Percentiles rank a stretch among this genome's conserved stretches.
Conservation (phyloP, 2,888 invertebrate species). For the Cheilosia impressa region DNA sequence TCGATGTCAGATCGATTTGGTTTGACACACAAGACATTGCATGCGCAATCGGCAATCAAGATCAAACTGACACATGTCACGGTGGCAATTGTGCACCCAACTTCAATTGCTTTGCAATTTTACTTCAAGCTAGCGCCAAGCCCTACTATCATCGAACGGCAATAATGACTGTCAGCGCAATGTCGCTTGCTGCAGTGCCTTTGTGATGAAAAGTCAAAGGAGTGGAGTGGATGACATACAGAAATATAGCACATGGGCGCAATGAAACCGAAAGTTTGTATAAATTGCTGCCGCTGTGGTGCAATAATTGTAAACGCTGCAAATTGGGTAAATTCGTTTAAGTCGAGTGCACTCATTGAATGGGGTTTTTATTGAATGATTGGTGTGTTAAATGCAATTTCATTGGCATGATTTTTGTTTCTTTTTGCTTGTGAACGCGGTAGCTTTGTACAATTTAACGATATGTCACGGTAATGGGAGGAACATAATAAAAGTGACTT, state of each 20-base stretch:
- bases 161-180: conserved; percentile 37
- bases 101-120: conserved; percentile 35
- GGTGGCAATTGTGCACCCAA: conserved; percentile 55
- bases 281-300: conserved; percentile 39
- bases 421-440: conserved; percentile 6
- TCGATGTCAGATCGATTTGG: conserved; percentile 59
- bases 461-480: background rate
- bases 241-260: background rate
- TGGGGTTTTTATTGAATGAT: conserved; percentile 50
- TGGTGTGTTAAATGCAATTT: conserved; percentile 45
- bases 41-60: conserved; percentile 57
- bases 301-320: conserved; percentile 41
- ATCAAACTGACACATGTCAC: conserved; percentile 63
- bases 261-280: conserved; percentile 45
- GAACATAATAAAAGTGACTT: background rate
- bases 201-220: conserved; percentile 46
- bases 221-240: conserved; percentile 40
- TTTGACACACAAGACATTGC: conserved; percentile 60
- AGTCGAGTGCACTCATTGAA: conserved; percentile 13
- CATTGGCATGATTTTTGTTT: conserved; percentile 23
- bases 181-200: background rate
- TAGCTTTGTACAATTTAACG: conserved; percentile 25
- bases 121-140: conserved; percentile 36
- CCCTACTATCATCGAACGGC: conserved; percentile 43
- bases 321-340: conserved; percentile 63